A percentile compares a stretch with the other conserved stretches of the same genome.
These are phyloP conservation scores for Probaryconus sp. DNA, from an alignment of 1,140 invertebrate genomes.

Conservation along the genomic window DNA sequence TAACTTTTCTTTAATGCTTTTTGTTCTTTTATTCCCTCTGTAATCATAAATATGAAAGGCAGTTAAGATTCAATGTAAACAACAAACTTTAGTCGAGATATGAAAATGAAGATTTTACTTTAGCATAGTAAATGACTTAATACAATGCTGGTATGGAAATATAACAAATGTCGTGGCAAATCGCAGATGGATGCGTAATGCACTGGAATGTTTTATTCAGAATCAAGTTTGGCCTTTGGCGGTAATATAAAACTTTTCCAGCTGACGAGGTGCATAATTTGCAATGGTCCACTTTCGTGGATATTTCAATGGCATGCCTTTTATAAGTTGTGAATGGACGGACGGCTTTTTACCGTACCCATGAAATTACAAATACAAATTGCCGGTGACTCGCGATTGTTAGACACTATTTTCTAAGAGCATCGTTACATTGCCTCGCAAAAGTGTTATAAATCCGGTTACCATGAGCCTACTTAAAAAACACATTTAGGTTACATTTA, in stretches of 20 bases:
- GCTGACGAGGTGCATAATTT: constrained; percentile 58
- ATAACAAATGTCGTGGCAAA: constrained; percentile 20
- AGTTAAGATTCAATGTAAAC: too few species aligned
- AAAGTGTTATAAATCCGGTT: constrained; percentile 62
- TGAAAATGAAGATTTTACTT: too few species aligned
- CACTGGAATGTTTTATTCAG: constrained; percentile 40
- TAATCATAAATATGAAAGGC: too few species aligned
- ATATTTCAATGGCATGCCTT: constrained; percentile 60
- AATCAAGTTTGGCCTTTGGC: constrained; percentile 48
- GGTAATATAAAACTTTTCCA: constrained; percentile 50
- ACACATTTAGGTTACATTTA: constrained; percentile 59
- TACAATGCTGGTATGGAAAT: constrained; percentile 12
- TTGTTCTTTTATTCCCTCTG: too few species aligned
- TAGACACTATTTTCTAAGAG: constrained; percentile 62
- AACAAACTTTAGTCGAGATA: too few species aligned
- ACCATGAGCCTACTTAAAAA: constrained; percentile 50
- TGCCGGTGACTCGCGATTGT: constrained; percentile 59
- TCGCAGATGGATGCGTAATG: constrained; percentile 4
- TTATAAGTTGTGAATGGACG: constrained; percentile 53
- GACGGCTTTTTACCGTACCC: constrained; percentile 57
- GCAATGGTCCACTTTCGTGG: constrained; percentile 61
- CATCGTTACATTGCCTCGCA: constrained; percentile 47
- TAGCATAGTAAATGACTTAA: constrained; percentile 1
- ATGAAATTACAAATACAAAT: constrained; percentile 64
- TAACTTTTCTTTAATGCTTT: too few species aligned